Conservation (phyloP, 2,888 invertebrate species). For the Philereme transversata region DNA sequence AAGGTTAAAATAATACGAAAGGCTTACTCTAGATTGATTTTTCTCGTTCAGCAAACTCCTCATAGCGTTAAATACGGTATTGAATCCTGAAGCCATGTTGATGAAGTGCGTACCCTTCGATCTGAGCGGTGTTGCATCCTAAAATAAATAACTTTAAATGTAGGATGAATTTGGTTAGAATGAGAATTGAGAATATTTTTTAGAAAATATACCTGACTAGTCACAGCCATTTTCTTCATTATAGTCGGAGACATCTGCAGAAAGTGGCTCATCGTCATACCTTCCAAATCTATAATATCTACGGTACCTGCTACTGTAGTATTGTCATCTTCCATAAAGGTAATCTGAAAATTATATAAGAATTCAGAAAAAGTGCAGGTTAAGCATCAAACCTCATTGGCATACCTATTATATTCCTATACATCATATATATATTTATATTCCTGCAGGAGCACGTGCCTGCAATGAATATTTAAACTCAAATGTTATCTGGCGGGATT, state of each 20-base stretch:
- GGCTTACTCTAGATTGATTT: conserved; percentile 79
- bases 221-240: conserved; percentile 78
- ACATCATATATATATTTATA: too few relatives aligned
- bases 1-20: too few relatives aligned
- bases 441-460: too few relatives aligned
- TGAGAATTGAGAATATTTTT: neutral
- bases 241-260: conserved; percentile 77
- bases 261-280: conserved; percentile 76
- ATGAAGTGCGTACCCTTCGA: conserved; percentile 84
- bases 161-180: neutral
- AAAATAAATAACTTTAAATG: conserved; percentile 42
- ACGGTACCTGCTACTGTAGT: conserved; percentile 67
- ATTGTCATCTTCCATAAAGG: conserved; percentile 81
- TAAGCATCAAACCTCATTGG: too few relatives aligned
- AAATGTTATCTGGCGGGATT: too few relatives aligned
- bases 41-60: conserved; percentile 83
- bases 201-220: conserved; percentile 55
- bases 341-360: conserved; percentile 52
- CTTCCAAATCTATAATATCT: conserved; percentile 78
- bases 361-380: too few relatives aligned
- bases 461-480: too few relatives aligned
- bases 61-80: conserved; percentile 80
- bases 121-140: conserved; percentile 84
- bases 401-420: too few relatives aligned
- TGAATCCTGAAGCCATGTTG: conserved; percentile 82